These are phyloP conservation scores for Ichneumoninae sp. DNA, from an alignment of 2,888 invertebrate genomes.

Conservation along the genomic window DNA sequence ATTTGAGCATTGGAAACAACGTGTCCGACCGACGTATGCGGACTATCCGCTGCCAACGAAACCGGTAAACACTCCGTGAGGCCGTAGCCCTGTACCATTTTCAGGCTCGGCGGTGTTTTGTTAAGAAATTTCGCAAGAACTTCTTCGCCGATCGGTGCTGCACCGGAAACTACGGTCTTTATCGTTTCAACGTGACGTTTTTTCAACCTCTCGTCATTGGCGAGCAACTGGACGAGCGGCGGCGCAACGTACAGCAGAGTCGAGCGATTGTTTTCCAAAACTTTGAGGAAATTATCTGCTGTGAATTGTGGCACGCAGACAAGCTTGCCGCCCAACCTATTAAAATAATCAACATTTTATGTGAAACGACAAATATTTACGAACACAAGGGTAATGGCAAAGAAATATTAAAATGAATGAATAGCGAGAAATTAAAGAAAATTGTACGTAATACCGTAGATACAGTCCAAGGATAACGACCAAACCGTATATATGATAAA, in stretches of 20 bases:
- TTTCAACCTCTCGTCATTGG: constrained; percentile 82
- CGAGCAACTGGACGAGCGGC: constrained; percentile 86
- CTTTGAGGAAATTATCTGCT: constrained; percentile 88
- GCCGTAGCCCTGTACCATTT: constrained; percentile 88
- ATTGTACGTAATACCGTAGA: constrained; percentile 79
- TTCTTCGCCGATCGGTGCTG: constrained; percentile 88
- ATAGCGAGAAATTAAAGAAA: constrained; percentile 77
- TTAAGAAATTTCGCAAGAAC: constrained; percentile 86
- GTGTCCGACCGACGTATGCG: constrained; percentile 76
- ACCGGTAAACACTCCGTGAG: constrained; percentile 90
- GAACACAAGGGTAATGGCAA: neutral
- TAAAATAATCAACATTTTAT: neutral
- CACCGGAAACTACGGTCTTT: constrained; percentile 87
- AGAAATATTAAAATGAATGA: neutral
- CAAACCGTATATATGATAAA: constrained; percentile 93
- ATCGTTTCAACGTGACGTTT: constrained; percentile 87
- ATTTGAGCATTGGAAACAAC: constrained; percentile 83
- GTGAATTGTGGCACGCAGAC: constrained; percentile 91
- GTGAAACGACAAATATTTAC: neutral
- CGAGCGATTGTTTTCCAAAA: constrained; percentile 88
- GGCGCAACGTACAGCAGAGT: constrained; percentile 91
- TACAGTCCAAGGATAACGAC: constrained; percentile 87
- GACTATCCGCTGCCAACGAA: constrained; percentile 79
- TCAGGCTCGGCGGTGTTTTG: constrained; percentile 82
- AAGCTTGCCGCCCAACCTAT: constrained; percentile 87